These are phyloP conservation scores for Atopsyche davidsoni DNA, from an alignment of 1,140 invertebrate genomes.

Conservation along the genomic window DNA sequence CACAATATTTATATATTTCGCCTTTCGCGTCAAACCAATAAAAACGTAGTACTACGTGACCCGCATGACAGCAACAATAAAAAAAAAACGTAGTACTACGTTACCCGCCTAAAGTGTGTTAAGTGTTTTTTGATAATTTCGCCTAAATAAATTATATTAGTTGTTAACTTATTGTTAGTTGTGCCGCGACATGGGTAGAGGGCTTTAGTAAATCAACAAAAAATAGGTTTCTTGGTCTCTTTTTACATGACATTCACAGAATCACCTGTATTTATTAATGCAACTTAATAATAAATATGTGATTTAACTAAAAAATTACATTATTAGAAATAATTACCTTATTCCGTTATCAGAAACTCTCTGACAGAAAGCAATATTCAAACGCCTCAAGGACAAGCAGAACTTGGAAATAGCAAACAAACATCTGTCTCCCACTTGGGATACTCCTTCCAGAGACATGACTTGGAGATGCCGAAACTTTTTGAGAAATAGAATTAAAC, in stretches of 20 bases:
- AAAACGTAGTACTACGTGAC: too few relatives aligned
- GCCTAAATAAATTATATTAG: too few relatives aligned
- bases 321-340: constrained; percentile 36
- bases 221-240: background rate
- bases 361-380: constrained; percentile 49
- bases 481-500: constrained; percentile 51
- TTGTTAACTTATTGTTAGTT: background rate
- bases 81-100: too few relatives aligned
- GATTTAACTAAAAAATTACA: constrained; percentile 1
- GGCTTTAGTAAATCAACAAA: background rate
- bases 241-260: background rate
- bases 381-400: constrained; percentile 44
- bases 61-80: too few relatives aligned
- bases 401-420: constrained; percentile 50
- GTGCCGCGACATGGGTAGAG: background rate
- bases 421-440: constrained; percentile 49
- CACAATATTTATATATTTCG: too few relatives aligned
- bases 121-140: too few relatives aligned
- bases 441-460: constrained; percentile 49
- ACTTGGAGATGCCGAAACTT: constrained; percentile 47
- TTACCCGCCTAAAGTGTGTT: too few relatives aligned
- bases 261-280: background rate
- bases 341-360: constrained; percentile 52
- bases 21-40: too few relatives aligned
- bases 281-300: background rate